These are phyloP conservation scores for Magallana nippona DNA, from an alignment of 2,888 invertebrate genomes.

Conservation along the genomic window DNA sequence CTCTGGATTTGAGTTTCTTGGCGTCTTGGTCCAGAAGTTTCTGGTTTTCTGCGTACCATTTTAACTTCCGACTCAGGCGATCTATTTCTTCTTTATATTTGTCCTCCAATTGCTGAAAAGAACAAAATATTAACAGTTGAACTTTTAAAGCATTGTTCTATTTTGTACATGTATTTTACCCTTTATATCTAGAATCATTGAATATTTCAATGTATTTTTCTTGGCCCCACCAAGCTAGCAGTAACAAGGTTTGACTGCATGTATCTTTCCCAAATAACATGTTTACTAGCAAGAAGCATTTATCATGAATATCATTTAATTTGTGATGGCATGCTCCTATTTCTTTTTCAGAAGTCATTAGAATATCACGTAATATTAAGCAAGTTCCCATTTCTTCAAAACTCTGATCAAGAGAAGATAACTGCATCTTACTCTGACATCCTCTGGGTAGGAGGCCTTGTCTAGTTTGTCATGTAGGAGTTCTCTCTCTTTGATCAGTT, in stretches of 20 bases:
- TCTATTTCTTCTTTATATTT: constrained; percentile 69
- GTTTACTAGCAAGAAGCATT: too few relatives aligned
- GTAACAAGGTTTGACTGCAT: too few relatives aligned
- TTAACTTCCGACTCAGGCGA: constrained; percentile 71
- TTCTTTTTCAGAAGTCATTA: too few relatives aligned
- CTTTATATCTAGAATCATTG: too few relatives aligned
- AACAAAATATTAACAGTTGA: background rate
- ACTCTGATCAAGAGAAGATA: background rate
- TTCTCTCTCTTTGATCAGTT: constrained; percentile 69
- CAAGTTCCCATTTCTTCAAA: background rate
- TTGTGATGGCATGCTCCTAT: too few relatives aligned
- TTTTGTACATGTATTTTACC: too few relatives aligned
- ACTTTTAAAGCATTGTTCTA: background rate
- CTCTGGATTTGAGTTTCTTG: constrained; percentile 66
- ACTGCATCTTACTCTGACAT: constrained; percentile 62
- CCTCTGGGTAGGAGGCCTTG: constrained; percentile 65
- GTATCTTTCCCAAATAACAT: too few relatives aligned
- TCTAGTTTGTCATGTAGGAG: constrained; percentile 63
- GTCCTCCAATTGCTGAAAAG: constrained; percentile 66
- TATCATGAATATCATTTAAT: too few relatives aligned
- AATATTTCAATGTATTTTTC: too few relatives aligned
- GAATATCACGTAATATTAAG: too few relatives aligned
- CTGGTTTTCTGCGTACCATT: constrained; percentile 79
- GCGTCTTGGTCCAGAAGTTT: constrained; percentile 76
- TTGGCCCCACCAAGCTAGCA: too few relatives aligned